Percentiles rank a stretch among this genome's conserved stretches.
Conservation (phyloP, 2,113 vertebrate genomes). For the Himantopus leucocephalus region DNA sequence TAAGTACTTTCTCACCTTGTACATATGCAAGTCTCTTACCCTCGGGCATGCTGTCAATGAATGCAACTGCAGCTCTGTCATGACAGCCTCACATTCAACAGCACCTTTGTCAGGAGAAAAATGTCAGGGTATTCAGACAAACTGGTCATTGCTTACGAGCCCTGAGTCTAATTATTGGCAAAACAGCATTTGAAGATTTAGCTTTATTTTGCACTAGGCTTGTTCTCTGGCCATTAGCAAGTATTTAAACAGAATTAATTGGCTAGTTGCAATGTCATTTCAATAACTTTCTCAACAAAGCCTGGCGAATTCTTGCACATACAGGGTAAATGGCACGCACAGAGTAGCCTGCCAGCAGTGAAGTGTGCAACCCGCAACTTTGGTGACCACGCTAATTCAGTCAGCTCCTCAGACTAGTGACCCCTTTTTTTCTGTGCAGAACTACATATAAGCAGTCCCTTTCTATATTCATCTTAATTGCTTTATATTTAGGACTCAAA, state of each 20-base stretch:
- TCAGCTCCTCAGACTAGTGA: background rate
- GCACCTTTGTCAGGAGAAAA: background rate
- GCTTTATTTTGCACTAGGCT: background rate
- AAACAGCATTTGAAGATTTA: conserved; percentile 14
- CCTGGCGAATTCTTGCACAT: background rate
- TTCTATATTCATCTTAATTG: background rate
- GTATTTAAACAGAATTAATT: conserved; percentile 37
- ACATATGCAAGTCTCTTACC: background rate
- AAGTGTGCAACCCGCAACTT: background rate
- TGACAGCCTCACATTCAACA: background rate
- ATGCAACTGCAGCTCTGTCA: background rate
- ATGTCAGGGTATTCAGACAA: background rate
- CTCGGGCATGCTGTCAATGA: background rate
- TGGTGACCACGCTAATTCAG: background rate
- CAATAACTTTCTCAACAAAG: conserved; percentile 15
- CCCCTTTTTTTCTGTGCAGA: background rate
- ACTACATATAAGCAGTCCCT: background rate
- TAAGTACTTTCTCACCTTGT: conserved; percentile 16
- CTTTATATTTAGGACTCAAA: background rate
- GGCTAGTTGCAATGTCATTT: background rate
- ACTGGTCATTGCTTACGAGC: background rate
- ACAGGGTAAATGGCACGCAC: background rate
- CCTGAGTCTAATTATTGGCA: conserved; percentile 3
- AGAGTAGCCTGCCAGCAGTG: background rate
- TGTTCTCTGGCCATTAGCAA: conserved; percentile 13